Base-by-base conservation (phyloP, 2,888 invertebrate genomes). In the Melanchra persicariae region DNA sequence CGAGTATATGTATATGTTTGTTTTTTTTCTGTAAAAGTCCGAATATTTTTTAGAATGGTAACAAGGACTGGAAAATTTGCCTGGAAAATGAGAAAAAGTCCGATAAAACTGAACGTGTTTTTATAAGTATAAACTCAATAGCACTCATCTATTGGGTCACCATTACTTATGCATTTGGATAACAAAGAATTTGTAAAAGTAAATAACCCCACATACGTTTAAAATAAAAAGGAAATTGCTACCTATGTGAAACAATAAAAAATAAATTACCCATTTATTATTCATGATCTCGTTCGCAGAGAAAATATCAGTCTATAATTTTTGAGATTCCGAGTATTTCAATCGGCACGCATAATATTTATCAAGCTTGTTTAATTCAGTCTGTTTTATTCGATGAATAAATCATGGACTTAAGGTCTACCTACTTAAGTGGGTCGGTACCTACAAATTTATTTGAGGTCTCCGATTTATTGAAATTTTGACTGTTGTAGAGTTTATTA, bases 311-410 rank as follows among this genome's bases (percentile, higher is more conserved):
- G 34, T 37, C 24, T 26, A 0, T 34, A 49, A 22, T 22, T 47
- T 59, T 49, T 55, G 6, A 10, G 6, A 15, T 61, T 74, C 26
- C 9, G 9, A 37, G 52, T 22, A 61, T 61, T 70, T 51, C 45
- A 40, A 52, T 34, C 12, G 54, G 22, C 17, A n/a, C 10, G n/a
- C 10, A 12, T 49, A 59, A 47, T 69, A 49, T 64, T 54, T 54
- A 60, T 54, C 34, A 45, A 60, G 37, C 40, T 43, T 59, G 19
- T 63, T 55, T 51, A 24, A 54, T 49, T 40, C 15, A 8, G 17
- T 40, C 30, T 12, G 60, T 49, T 62, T 64, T 69, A 60, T 37
- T 19, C 4, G 34, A 57, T 72, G 26, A 51, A 57, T 71, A 54
- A 58, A 57, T 70, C 30, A 70, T 43, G 19, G 22, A 30, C 22